Conservation (phyloP, 2,113 vertebrate genomes). For the Ciconia boyciana region DNA sequence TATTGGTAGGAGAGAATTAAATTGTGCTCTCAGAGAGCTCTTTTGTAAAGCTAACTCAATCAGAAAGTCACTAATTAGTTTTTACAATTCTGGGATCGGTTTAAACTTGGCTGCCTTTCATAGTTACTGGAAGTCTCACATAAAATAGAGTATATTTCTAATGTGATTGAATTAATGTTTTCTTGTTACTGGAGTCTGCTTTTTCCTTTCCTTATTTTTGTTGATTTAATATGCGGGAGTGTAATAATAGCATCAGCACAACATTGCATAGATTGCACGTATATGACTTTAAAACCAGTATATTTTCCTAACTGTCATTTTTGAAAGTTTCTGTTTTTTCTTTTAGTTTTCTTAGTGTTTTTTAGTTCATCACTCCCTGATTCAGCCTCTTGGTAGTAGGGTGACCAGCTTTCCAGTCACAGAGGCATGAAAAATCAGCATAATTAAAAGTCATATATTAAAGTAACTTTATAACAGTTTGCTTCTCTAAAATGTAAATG, state of each 20-base stretch:
- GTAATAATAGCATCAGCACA: not conserved
- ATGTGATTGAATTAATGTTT: not conserved
- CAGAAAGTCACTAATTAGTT: not conserved
- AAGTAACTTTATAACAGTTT: not conserved
- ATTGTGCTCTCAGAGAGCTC: not conserved
- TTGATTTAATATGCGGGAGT: not conserved
- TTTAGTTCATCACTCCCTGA: not conserved
- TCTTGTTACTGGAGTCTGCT: not conserved
- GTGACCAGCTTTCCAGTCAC: not conserved
- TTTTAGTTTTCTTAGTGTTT: not conserved
- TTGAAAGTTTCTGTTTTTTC: not conserved
- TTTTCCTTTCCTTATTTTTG: not conserved
- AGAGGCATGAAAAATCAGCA: not conserved
- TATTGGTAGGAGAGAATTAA: not conserved
- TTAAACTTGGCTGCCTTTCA: conserved; percentile 3
- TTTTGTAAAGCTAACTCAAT: not conserved
- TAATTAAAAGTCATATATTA: not conserved
- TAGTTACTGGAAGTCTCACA: not conserved
- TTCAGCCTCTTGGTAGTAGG: not conserved
- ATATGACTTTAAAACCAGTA: not conserved
- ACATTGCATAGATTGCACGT: not conserved
- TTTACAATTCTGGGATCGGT: not conserved
- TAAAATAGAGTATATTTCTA: not conserved
- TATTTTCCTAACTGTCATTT: not conserved
- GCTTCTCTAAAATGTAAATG: not conserved